Conservation (phyloP, 1,140 invertebrate genomes). For the Lucilia cuprina region DNA sequence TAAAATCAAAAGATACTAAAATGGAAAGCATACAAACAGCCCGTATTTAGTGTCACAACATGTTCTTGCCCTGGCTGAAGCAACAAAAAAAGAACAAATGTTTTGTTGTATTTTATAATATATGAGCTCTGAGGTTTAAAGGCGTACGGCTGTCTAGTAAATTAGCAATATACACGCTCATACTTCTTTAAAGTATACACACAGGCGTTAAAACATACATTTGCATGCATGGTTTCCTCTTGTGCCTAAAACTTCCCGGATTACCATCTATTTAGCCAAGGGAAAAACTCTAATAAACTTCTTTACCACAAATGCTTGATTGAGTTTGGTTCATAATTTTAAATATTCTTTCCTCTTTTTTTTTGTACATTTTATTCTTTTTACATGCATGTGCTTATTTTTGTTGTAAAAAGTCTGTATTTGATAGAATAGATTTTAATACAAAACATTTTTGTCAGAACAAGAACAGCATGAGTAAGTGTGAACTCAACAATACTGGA, state of each 20-base stretch:
- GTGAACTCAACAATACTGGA: neutral
- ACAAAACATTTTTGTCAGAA: neutral
- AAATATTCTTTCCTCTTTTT: neutral
- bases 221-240: too few species aligned
- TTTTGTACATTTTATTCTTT: neutral
- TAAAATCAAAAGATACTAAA: neutral
- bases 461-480: neutral
- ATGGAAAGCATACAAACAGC: neutral
- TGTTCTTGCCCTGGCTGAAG: neutral
- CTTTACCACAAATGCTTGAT: conserved; percentile 42
- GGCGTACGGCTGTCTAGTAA: conserved; percentile 63
- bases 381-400: neutral
- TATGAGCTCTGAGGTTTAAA: conserved; percentile 62
- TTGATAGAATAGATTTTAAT: conserved; percentile 27
- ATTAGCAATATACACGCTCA: conserved; percentile 61
- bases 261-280: neutral
- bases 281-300: conserved; percentile 12
- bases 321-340: conserved; percentile 47
- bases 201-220: neutral
- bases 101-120: conserved; percentile 54
- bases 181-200: neutral
- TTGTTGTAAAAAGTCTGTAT: conserved; percentile 18
- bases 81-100: conserved; percentile 37
- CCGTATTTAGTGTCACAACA: conserved; percentile 22
- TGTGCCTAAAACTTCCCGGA: neutral